Conservation (phyloP, 2,113 vertebrate species). For the Etia nguti region DNA sequence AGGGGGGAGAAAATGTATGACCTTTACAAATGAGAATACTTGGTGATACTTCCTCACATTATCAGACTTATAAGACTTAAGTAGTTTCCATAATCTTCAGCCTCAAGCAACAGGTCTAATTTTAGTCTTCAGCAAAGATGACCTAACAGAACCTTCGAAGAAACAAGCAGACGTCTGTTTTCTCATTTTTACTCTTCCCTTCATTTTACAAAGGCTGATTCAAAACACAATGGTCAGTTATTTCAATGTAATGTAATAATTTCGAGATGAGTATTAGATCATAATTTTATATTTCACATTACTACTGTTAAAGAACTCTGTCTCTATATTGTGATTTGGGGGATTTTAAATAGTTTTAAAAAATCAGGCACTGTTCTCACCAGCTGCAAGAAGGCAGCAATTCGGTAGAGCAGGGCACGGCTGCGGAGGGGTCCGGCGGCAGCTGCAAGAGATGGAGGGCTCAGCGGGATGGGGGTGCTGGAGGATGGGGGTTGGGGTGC, state of each 20-base stretch:
- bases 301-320: not conserved
- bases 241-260: not conserved
- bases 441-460: slow-evolving; percentile 52
- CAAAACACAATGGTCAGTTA: not conserved
- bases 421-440: slow-evolving; percentile 77
- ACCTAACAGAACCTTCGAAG: not conserved
- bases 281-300: not conserved
- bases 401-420: slow-evolving; percentile 91
- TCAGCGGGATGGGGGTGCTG: slow-evolving; percentile 72
- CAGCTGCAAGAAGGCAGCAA: slow-evolving; percentile 92
- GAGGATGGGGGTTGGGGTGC: slow-evolving; percentile 78
- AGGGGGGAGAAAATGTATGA: not conserved
- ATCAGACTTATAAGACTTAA: not conserved
- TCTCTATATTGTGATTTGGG: not conserved
- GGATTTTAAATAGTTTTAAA: not conserved
- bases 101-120: slow-evolving; percentile 20
- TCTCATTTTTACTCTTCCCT: not conserved
- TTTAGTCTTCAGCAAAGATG: slow-evolving; percentile 3
- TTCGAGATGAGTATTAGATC: not conserved
- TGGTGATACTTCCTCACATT: not conserved
- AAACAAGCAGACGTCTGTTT: not conserved
- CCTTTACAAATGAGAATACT: slow-evolving; percentile 10
- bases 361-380: slow-evolving; percentile 68
- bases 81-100: slow-evolving; percentile 14
- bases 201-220: not conserved